Evolutionary conservation across 2,113 vertebrate genomes (phyloP).

Genomic region (Actenoides lindsayi): DNA sequence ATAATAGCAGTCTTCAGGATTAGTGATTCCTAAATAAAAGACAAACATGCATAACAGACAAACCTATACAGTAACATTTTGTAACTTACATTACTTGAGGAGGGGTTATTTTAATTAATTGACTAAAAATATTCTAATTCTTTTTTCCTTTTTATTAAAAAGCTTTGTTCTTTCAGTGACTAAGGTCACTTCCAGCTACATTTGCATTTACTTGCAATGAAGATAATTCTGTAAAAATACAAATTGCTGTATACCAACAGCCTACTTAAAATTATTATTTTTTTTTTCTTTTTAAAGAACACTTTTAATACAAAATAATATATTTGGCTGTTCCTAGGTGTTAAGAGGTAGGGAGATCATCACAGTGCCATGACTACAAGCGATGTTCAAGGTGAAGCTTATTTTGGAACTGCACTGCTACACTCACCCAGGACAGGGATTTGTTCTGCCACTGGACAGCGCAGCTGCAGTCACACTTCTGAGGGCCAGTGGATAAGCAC

Average conservation of each 20-base stretch:
- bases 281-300: neutral
- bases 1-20: neutral
- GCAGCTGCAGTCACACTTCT: neutral
- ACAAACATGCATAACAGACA: neutral
- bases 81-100: neutral
- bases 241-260: neutral
- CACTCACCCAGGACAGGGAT: neutral
- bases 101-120: neutral
- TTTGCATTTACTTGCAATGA: neutral
- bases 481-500: fast-evolving
- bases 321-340: neutral
- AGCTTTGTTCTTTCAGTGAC: neutral
- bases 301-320: slow-evolving; percentile 8
- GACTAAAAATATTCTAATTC: neutral
- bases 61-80: neutral
- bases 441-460: neutral
- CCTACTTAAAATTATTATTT: neutral
- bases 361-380: neutral
- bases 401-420: neutral
- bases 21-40: neutral
- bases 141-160: neutral
- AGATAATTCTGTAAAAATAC: neutral
- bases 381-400: neutral
- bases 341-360: neutral
- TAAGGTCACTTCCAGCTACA: neutral